phyloP scores from a whole-genome alignment of 2,797 vertebrate genomes.

The Neomorphus geoffroyi region DNA sequence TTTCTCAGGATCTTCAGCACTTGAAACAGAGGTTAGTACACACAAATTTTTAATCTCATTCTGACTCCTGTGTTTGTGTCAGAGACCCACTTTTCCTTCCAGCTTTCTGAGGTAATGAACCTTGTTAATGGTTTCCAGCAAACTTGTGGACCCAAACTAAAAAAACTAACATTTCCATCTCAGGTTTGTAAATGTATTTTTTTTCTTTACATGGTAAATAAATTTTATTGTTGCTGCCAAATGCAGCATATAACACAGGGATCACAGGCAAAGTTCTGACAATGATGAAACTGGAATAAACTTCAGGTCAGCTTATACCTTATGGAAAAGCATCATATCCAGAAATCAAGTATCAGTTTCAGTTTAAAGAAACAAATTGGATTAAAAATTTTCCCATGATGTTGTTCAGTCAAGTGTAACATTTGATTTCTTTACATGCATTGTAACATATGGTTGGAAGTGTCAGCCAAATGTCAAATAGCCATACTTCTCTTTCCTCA shows the following conservation, averaged over 20 bases:
- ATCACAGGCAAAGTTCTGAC: background rate
- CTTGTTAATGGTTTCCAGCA: background rate
- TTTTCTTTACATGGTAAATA: background rate
- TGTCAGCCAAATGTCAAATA: slow-evolving; percentile 65
- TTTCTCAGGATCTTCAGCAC: background rate
- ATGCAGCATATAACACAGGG: background rate
- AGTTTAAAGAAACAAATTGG: background rate
- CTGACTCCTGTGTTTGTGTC: background rate
- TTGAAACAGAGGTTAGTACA: background rate
- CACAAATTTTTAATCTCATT: background rate
- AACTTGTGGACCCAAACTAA: background rate
- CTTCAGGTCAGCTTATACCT: background rate
- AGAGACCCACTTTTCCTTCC: background rate
- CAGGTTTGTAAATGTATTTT: background rate
- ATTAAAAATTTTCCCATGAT: slow-evolving; percentile 34
- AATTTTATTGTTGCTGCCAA: background rate
- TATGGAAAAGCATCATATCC: background rate
- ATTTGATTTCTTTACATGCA: slow-evolving; percentile 28
- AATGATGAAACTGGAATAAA: background rate
- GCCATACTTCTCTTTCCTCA: background rate
- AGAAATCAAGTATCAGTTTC: background rate
- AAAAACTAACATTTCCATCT: background rate
- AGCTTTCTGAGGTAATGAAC: background rate
- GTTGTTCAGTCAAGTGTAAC: slow-evolving; percentile 45
- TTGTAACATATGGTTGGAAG: slow-evolving; percentile 15